Conservation (phyloP, 2,888 invertebrate genomes). For the Pycnomerus fuliginosus region DNA sequence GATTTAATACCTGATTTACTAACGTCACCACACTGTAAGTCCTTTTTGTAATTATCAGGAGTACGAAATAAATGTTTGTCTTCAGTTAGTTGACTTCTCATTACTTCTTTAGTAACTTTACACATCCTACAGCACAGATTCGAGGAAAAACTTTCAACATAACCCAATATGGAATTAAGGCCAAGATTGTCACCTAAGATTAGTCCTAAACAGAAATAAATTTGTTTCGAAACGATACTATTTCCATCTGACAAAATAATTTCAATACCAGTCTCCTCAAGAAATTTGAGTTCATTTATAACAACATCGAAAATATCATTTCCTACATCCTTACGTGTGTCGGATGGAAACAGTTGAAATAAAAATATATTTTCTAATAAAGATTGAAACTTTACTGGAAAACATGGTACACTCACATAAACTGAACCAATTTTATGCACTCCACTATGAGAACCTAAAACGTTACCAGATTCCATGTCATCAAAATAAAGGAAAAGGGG, state of each 20-base stretch:
- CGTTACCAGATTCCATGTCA: constrained; percentile 9
- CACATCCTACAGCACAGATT: constrained; percentile 18
- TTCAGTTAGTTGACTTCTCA: not conserved
- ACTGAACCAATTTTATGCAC: constrained; percentile 7
- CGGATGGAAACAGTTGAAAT: constrained; percentile 8
- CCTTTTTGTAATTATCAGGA: not conserved
- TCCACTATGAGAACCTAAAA: constrained; percentile 11
- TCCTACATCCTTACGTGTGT: constrained; percentile 12
- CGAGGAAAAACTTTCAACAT: constrained; percentile 13
- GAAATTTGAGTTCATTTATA: constrained; percentile 7
- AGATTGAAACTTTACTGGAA: constrained; percentile 6
- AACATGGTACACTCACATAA: constrained; percentile 5
- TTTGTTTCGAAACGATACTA: not conserved
- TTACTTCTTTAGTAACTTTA: constrained; percentile 8
- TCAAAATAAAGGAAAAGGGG: constrained; percentile 12
- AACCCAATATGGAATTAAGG: constrained; percentile 11
- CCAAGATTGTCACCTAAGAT: constrained; percentile 20
- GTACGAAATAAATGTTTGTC: not conserved
- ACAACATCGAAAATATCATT: constrained; percentile 12
- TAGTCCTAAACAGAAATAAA: constrained; percentile 1
- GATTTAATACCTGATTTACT: constrained; percentile 4
- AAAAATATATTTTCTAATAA: constrained; percentile 13
- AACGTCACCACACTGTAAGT: not conserved
- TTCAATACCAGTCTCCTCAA: constrained; percentile 6
- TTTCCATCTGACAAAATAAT: too few species aligned